phyloP scores from a whole-genome alignment of 2,888 invertebrate genomes.

The Temnothorax unifasciatus region DNA sequence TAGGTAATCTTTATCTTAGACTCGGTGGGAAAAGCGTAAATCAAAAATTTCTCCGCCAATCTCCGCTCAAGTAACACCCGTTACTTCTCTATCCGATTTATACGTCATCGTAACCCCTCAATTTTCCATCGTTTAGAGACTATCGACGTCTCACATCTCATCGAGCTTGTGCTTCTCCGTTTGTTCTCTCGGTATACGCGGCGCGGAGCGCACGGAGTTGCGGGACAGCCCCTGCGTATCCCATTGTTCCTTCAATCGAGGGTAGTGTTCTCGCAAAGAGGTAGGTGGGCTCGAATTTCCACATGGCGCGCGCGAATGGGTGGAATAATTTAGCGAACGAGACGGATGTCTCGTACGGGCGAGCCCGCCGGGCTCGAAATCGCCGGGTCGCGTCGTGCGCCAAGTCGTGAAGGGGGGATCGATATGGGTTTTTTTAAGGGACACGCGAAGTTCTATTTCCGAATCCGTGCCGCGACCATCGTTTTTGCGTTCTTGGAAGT shows the following conservation, averaged over 20 bases:
- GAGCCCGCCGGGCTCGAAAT: conserved; percentile 66
- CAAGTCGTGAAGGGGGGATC: conserved; percentile 62
- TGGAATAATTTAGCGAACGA: conserved; percentile 74
- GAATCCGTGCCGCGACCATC: conserved; percentile 62
- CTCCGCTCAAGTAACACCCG: conserved; percentile 10
- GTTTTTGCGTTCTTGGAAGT: conserved; percentile 61
- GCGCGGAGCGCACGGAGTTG: neutral
- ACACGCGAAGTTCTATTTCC: conserved; percentile 72
- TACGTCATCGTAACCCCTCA: conserved; percentile 16
- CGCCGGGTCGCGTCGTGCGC: conserved; percentile 55
- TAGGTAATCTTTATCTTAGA: neutral
- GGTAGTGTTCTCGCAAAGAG: conserved; percentile 61
- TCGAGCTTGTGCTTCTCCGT: conserved; percentile 19
- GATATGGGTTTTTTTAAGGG: conserved; percentile 72
- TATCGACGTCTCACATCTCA: conserved; percentile 21
- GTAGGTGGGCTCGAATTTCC: conserved; percentile 66
- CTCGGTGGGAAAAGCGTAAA: neutral
- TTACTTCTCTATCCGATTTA: conserved; percentile 17
- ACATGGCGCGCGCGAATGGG: conserved; percentile 56
- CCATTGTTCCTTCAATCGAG: conserved; percentile 66
- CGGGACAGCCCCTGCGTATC: conserved; percentile 47
- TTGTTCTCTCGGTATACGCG: conserved; percentile 8
- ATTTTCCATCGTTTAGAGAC: conserved; percentile 31
- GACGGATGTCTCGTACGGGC: conserved; percentile 67
- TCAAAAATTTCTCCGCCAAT: conserved; percentile 31